These are phyloP conservation scores for Brienomyrus brachyistius DNA, from an alignment of 2,113 vertebrate species.

Conservation along the genomic window DNA sequence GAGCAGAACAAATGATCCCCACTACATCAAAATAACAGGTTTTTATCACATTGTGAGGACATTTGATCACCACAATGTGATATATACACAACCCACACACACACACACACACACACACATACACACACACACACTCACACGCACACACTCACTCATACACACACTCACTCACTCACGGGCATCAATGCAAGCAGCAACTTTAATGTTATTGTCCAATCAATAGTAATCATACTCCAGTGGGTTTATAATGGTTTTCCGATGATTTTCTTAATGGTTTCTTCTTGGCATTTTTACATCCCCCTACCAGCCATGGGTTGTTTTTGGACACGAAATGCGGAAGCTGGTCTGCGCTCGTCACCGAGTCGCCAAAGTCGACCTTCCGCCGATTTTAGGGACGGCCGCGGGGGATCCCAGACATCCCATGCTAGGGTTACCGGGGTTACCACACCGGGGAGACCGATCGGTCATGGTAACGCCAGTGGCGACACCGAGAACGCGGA, in stretches of 20 bases:
- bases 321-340: neutral
- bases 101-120: neutral
- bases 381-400: neutral
- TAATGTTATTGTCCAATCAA: neutral
- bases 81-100: neutral
- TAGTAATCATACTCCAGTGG: neutral
- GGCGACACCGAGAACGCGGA: neutral
- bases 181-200: neutral
- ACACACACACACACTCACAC: neutral
- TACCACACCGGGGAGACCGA: neutral
- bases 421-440: neutral
- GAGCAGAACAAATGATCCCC: neutral
- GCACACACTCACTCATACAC: no score
- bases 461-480: neutral
- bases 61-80: neutral
- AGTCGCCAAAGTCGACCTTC: neutral
- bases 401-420: neutral
- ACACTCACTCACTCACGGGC: neutral
- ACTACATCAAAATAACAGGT: neutral
- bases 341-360: neutral
- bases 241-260: neutral
- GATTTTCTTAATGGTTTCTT: neutral
- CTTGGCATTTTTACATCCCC: neutral
- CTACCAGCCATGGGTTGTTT: neutral
- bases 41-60: neutral